Conservation (phyloP, 2,797 vertebrate species). For the Acanthis flammea region DNA sequence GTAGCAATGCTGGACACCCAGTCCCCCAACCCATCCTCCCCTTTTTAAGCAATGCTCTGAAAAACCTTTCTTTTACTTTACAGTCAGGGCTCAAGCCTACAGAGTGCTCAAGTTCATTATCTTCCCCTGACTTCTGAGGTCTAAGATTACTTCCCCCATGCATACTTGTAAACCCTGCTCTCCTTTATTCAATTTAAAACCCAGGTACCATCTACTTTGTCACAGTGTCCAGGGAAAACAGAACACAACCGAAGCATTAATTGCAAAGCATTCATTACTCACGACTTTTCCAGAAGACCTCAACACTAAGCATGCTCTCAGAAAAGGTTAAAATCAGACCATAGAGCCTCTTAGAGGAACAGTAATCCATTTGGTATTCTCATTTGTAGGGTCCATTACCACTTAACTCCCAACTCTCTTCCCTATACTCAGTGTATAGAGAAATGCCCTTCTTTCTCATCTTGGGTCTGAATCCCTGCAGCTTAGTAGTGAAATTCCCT, state of each 20-base stretch:
- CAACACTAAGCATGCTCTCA: neutral
- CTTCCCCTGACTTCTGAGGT: neutral
- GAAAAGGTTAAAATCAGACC: conserved; percentile 18
- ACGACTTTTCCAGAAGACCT: neutral
- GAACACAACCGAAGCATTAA: neutral
- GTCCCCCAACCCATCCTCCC: conserved; percentile 47
- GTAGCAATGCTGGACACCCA: conserved; percentile 53
- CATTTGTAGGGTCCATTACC: conserved; percentile 4
- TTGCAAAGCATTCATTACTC: neutral
- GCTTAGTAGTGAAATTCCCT: conserved; percentile 9
- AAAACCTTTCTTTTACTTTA: conserved; percentile 22
- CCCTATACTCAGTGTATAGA: neutral
- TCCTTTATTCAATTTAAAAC: neutral
- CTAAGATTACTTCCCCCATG: neutral
- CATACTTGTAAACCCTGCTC: neutral
- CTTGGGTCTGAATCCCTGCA: neutral
- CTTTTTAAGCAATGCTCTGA: conserved; percentile 17
- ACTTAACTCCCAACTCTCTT: neutral
- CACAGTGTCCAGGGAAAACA: neutral
- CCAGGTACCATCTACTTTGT: neutral
- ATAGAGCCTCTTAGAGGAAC: neutral
- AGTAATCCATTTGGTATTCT: neutral
- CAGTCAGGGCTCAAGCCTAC: neutral
- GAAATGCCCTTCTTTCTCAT: neutral
- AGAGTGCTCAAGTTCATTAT: neutral